Evolutionary conservation across 2,888 invertebrate genomes (phyloP).

Genomic region (Drosophila subsilvestris): DNA sequence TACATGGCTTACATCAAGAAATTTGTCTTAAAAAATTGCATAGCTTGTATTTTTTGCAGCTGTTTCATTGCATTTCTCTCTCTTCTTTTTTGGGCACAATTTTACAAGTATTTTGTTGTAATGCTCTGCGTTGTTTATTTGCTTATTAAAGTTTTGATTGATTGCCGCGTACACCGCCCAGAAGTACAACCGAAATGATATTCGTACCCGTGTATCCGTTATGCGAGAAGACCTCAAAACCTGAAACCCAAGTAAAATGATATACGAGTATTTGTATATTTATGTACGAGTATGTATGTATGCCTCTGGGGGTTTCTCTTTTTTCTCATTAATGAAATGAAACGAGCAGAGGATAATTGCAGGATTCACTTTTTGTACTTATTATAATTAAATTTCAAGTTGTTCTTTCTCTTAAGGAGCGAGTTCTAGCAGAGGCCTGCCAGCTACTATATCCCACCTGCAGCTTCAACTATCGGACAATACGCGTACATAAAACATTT

Average conservation of each 20-base stretch:
- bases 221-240: slow-evolving; percentile 15
- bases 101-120: slow-evolving; percentile 46
- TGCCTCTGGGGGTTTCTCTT: slow-evolving; percentile 32
- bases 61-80: slow-evolving; percentile 13
- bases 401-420: too few species aligned
- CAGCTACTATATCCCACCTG: too few species aligned
- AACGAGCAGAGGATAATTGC: slow-evolving; percentile 22
- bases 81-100: slow-evolving; percentile 34
- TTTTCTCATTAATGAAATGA: slow-evolving; percentile 33
- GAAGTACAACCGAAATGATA: neutral
- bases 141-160: slow-evolving; percentile 54
- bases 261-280: neutral
- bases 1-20: slow-evolving; percentile 32
- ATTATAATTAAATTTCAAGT: too few species aligned
- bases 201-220: slow-evolving; percentile 22
- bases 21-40: slow-evolving; percentile 28
- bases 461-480: too few species aligned
- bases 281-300: neutral
- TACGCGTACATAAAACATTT: neutral
- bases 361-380: slow-evolving; percentile 31
- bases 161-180: slow-evolving; percentile 49
- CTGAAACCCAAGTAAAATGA: slow-evolving; percentile 24
- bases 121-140: slow-evolving; percentile 6
- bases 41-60: slow-evolving; percentile 18
- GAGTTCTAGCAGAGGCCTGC: too few species aligned